Evolutionary conservation across 2,797 vertebrate species (phyloP), one percentile per base, ranked within the genome.

Genomic region (Gephyroberyx darwinii): DNA sequence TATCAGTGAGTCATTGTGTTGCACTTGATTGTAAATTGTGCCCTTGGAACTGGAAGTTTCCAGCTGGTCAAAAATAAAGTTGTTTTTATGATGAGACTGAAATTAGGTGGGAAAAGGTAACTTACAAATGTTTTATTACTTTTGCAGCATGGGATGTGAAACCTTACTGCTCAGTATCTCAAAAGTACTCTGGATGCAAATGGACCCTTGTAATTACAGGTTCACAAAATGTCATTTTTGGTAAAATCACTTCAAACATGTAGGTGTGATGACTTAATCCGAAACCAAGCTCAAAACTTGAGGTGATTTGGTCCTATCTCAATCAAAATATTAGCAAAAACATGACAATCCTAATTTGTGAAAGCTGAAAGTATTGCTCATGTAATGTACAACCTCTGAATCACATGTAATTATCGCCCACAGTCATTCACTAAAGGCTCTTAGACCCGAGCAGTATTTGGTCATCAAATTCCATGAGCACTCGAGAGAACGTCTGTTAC

Each of bases 401-500:
- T 50, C 2, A 41, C 68, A 50, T 63, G 16, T 41, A 69, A 8
- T 39, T 47, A 65, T 53, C 19, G n/a, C 14, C 30, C 33, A 56
- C 8, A 39, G 60, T 41, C 39, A 65, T 19, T 37, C 66, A 62
- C 26, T 74, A 12, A 41, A 73, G 39, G 45, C 65, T 59, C 8
- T 51, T 51, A 37, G 71, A 77, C 51, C 39, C 43, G 14, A 55
- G 20, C 61, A 39, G 58, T 16, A 13, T 71, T 60, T 37, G 20
- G 52, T 69, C 31, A 17, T 70, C 48, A 84, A 72, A 73, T 75
- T 61, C 19, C 6, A 65, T 54, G 41, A 81, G 57, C 45, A 50
- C 68, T 50, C 52, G n/a, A 78, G 37, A 68, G 74, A 80, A 81
- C 78, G 75, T 81, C 26, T 74, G 41, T 88, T 59, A 81, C 85